phyloP scores from a whole-genome alignment of 2,113 vertebrate species.

The Dolichotis patagonum region DNA sequence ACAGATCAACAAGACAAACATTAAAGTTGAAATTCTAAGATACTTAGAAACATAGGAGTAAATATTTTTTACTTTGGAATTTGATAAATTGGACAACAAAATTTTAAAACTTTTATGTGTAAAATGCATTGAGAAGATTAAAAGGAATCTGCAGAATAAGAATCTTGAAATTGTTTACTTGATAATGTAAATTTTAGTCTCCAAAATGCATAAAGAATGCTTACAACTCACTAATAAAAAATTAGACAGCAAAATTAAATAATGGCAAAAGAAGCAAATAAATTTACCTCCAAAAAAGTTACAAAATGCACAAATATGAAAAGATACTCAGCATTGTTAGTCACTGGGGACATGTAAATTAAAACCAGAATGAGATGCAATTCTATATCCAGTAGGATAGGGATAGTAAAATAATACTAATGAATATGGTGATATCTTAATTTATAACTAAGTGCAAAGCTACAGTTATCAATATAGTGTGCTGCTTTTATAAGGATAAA shows the following conservation, averaged over 20 bases:
- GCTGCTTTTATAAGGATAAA: neutral
- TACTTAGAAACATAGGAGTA: neutral
- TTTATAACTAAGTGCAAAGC: neutral
- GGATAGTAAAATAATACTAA: neutral
- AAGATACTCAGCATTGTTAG: neutral
- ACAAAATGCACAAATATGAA: neutral
- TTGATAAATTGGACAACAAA: neutral
- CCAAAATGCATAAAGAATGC: neutral
- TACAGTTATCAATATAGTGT: neutral
- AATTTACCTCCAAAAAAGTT: neutral
- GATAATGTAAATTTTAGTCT: neutral
- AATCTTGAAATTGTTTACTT: neutral
- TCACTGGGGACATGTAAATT: neutral
- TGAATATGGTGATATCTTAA: neutral
- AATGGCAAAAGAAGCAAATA: neutral
- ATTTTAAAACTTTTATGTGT: neutral
- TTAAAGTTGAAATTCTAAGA: neutral
- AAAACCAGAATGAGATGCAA: neutral
- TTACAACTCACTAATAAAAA: neutral
- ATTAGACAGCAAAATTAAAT: neutral
- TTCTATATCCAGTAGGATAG: neutral
- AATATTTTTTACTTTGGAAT: neutral
- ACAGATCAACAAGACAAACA: neutral
- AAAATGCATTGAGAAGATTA: neutral
- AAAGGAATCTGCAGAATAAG: neutral